Evolutionary conservation across 2,888 invertebrate species (phyloP), one percentile per base, ranked within the genome.

Genomic region (Acanthosoma haemorrhoidale): DNA sequence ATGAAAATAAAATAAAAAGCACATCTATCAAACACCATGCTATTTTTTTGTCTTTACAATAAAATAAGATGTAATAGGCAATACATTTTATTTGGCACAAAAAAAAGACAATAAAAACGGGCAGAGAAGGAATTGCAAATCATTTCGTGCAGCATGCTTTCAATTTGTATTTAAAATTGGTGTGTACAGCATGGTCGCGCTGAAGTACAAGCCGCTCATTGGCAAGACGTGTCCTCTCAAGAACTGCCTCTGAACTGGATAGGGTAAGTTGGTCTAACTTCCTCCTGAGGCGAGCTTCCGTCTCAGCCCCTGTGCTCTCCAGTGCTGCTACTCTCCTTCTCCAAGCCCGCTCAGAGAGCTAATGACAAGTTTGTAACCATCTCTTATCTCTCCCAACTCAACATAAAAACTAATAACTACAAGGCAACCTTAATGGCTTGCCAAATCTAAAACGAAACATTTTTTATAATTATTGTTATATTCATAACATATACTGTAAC

Each of bases 181-280:
- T 25, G 21, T 67, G 67, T 67, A 67, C 67, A 67, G 67, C 67
- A 67, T 67, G 70, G 76, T 88, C 85, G 75, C 85, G 83, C 78
- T 91, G 90, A 32, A 89, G 78, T 21, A 83, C 83, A 29, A 88
- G 77, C 74, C 88, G 87, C 58, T 91, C 90, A 74, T 89, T 89
- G 68, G 86, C 84, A 2, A 89, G 83, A 74, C 88, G 87, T 0
- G 89, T 88, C 76, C 90, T 85, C 76, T 92, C 91, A 38, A 90
- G 81, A 1, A 89, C 85, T 0, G 87, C 86, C 77, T 89, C 88
- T 0, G 91, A 91, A 18, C 88, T 88, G 73, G 88, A 85, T n/a
- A 91, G 81, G 0, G 87, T 87, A 0, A 88, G 85, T 73, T 87
- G 86, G 77, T 91, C 90, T 13, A 91, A 71, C 74, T 76, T 75